Evolutionary conservation across 1,140 invertebrate species (phyloP), one percentile per base, ranked within the genome.

Genomic region (Ptiloglossa arizonensis): DNA sequence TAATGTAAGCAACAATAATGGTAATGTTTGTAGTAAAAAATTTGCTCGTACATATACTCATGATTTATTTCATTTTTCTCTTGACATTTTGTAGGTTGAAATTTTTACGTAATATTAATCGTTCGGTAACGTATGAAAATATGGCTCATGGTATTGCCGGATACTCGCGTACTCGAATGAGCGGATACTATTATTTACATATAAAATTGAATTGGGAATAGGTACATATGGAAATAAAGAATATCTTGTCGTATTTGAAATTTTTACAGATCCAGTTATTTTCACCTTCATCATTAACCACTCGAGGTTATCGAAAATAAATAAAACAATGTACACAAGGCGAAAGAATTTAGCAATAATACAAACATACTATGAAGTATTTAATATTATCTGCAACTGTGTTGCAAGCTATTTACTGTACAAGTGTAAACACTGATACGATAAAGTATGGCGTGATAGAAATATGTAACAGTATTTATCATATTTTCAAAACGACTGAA

Each of bases 291-390:
- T 50, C 24, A 54, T 79, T 70, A 67, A 80, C 41, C 60, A 41
- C 35, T 50, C 60, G 75, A 77, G 59, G 46, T 46, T 73, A 48
- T 59, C 63, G 64, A 71, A 81, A 85, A 85, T 85, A 85, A 85
- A 85, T 85, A 85, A 84, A 84, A 81, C 27, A 85, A 85, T 84
- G 52, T 81, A 85, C 72, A 84, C 62, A 67, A 68, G 64, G 38
- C 44, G 48, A 69, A 57, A 73, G 66, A 77, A 52, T 60, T 72
- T 75, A 64, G 66, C 50, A 32, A 48, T 81, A 77, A 70, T 62
- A 85, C 57, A 84, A 81, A 66, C 38, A 56, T 77, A 63, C 41
- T 64, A 77, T 81, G 50, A 56, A 68, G 67, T 81, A 69, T 67
- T n/a, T 27, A 71, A 77, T 54, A 71, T 77, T 63, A 38, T 77